Evolutionary conservation across 1,140 invertebrate species (phyloP), one percentile per base, ranked within the genome.

Genomic region (Diachasma alloeum): DNA sequence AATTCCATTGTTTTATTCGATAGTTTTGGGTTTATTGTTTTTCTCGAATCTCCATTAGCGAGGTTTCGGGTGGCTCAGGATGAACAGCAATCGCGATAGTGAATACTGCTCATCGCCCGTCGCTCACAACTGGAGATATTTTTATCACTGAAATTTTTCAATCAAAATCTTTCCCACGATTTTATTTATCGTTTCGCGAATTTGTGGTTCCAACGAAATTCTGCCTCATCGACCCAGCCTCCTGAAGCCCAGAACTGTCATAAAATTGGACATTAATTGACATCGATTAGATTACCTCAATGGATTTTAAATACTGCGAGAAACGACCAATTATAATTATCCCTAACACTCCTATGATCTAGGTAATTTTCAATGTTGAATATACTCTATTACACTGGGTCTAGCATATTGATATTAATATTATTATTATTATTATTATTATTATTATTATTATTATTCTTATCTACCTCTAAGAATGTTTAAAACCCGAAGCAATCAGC

Each of bases 41-140:
- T 53, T 9, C 56, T 31, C n/a, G 2, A 53, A 17, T 15, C 31
- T 59, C 24, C 37, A 63, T 0, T 66, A 68, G 42, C 59, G 17
- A 67, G 79, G 71, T 70, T 44, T 39, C 78, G 78, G 76, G 82
- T 81, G 81, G 81, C 82, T 83, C 81, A 82, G 78, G 75, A 83
- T 79, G 74, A 79, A 19, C 53, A n/a, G 10, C 6, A 73, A 15
- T 26, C 53, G 1, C 56, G 26, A 17, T 22, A 24, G 56, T 9
- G 53, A 68, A 0, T 53, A 9, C 19, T 59, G 68, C 72, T 74
- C 74, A 80, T 82, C 80, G 76, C 78, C 79, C 76, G 72, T 37
- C 39, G 63, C 79, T 74, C 63, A 69, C 75, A 36, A 59, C 72
- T 63, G 17, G 66, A 75, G 56, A 78, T 79, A 44, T 78, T 31